Conservation (phyloP, 2,797 vertebrate genomes). For the Hippoglossus hippoglossus region DNA sequence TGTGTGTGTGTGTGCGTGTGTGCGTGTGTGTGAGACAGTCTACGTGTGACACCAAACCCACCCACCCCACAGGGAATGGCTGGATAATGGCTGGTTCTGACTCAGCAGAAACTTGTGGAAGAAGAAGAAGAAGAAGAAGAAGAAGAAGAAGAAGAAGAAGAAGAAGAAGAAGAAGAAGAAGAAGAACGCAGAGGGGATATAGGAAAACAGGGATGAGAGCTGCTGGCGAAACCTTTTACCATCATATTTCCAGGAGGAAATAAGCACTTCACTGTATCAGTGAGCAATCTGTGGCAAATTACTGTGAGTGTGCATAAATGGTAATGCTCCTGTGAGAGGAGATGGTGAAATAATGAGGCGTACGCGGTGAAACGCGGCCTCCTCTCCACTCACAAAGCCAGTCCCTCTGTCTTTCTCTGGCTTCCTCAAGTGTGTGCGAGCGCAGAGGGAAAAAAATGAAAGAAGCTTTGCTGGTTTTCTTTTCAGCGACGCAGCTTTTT, state of each 20-base stretch:
- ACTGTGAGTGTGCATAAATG: constrained; percentile 69
- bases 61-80: constrained; percentile 53
- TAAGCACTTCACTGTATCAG: constrained; percentile 64
- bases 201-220: constrained; percentile 6
- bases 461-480: constrained; percentile 42
- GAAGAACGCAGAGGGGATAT: not conserved
- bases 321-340: constrained; percentile 43
- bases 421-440: constrained; percentile 57
- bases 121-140: constrained; percentile 22
- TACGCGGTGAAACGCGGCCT: constrained; percentile 60
- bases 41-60: constrained; percentile 10
- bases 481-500: constrained; percentile 38
- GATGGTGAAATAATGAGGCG: constrained; percentile 65
- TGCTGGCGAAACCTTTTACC: constrained; percentile 52
- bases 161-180: too few species aligned
- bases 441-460: constrained; percentile 35
- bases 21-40: constrained; percentile 23
- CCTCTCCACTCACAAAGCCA: constrained; percentile 61
- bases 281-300: constrained; percentile 69
- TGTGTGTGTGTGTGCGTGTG: constrained; percentile 14
- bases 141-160: too few species aligned
- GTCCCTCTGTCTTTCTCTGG: constrained; percentile 38
- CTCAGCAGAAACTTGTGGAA: constrained; percentile 64
- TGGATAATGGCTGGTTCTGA: constrained; percentile 71
- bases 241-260: constrained; percentile 63